These are phyloP conservation scores for Eueremaeus valkanovi DNA, from an alignment of 2,888 invertebrate genomes.

Conservation along the genomic window DNA sequence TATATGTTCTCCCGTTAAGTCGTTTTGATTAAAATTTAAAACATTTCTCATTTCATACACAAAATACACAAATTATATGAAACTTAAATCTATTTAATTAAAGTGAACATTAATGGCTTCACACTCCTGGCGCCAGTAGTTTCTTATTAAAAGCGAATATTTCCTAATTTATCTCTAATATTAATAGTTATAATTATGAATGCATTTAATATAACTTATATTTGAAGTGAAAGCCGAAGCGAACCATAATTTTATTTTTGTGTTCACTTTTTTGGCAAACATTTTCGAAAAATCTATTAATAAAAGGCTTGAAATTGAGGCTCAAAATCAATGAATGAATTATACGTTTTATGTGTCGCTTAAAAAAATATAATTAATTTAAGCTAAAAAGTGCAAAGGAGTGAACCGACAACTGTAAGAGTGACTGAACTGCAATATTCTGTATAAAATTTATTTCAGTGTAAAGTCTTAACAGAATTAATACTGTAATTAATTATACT, in stretches of 20 bases:
- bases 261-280: neutral
- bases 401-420: neutral
- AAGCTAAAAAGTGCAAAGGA: no score
- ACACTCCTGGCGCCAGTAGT: neutral
- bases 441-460: neutral
- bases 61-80: neutral
- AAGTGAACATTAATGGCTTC: neutral
- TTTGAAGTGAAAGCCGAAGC: neutral
- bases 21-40: constrained; percentile 23
- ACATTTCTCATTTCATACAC: neutral
- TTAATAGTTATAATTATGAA: no score
- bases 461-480: neutral
- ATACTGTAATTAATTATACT: neutral
- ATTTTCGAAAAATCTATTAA: neutral
- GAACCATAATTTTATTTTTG: neutral
- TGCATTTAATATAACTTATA: neutral
- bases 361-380: no score
- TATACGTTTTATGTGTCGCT: neutral
- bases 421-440: neutral
- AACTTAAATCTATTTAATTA: neutral
- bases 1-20: constrained; percentile 2
- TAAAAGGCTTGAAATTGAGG: neutral
- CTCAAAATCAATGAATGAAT: neutral
- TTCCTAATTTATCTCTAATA: neutral
- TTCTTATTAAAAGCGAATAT: neutral